Evolutionary conservation across 1,140 invertebrate genomes (phyloP).

Genomic region (Centruroides vittatus): DNA sequence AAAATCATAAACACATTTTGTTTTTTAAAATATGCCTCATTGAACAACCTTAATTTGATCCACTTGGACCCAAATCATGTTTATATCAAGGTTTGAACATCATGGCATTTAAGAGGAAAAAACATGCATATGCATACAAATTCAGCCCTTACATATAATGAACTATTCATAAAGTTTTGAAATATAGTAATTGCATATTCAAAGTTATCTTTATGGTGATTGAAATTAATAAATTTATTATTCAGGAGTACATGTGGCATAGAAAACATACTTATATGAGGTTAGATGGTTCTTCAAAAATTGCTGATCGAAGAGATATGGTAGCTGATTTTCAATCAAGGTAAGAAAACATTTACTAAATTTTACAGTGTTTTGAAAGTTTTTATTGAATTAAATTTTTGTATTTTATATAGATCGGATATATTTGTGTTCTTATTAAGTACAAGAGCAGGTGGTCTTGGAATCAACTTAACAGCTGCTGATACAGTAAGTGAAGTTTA

Average conservation of each 20-base stretch:
- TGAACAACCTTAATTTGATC: too few relatives aligned
- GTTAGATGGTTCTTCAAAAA: constrained; percentile 81
- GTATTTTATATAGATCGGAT: constrained; percentile 42
- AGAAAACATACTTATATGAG: constrained; percentile 82
- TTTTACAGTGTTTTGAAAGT: not conserved
- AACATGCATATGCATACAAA: too few relatives aligned
- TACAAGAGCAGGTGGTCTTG: constrained; percentile 89
- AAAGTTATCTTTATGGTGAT: too few relatives aligned
- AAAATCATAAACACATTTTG: too few relatives aligned
- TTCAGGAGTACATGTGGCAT: constrained; percentile 85
- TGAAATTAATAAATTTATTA: constrained; percentile 10
- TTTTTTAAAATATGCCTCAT: too few relatives aligned
- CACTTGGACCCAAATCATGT: too few relatives aligned
- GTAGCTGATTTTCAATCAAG: constrained; percentile 75
- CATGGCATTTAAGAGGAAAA: too few relatives aligned
- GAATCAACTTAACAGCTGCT: constrained; percentile 95
- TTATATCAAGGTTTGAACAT: too few relatives aligned
- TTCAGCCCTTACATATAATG: too few relatives aligned
- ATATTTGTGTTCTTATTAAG: constrained; percentile 94
- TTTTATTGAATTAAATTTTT: not conserved
- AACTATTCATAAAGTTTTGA: too few relatives aligned
- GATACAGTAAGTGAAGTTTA: constrained; percentile 63
- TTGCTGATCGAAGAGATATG: constrained; percentile 80
- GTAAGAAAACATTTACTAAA: constrained; percentile 3
- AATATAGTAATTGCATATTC: too few relatives aligned